Base-by-base conservation (phyloP, 2,888 invertebrate species). In the Zygothrica quintamaculata region DNA sequence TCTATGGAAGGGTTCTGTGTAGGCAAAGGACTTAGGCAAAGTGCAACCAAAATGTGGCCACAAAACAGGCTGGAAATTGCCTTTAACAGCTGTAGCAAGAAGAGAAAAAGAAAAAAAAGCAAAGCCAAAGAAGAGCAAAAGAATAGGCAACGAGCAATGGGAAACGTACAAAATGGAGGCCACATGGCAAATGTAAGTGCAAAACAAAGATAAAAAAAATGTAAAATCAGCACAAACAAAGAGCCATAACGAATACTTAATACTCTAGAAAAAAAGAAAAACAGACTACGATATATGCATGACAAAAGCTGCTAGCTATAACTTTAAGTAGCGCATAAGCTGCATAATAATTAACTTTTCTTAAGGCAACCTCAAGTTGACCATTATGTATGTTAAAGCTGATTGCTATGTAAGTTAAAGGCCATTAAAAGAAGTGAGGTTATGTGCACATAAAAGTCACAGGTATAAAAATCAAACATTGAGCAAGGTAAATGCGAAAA, bases 181-280 rank as follows among this genome's bases (percentile, higher is more conserved):
- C 55, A 68, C 61, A 68, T 39, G 46, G 29, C 65, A 74, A 69
- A 74, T 73, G 65, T 69, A 78, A 78, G 69, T 66, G 73, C 84
- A 76, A 65, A 84, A 67, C 80, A 76, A 73, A 70, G 74, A 79
- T 70, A 73, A 84, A 73, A 79, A 66, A 51, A 68, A 58, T 62
- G 34, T 64, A 50, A 69, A 48, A n/a, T n/a, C n/a, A n/a, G n/a
- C n/a, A n/a, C 64, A 60, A 50, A 62, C 64, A 69, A 72, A 64
- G 26, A 22, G 18, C 2, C 18, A 22, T 5, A 22, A 22, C 18
- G 18, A 22, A 2, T 22, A 5, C 3, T 5, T 3, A 22, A 22
- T 22, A 22, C 18, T 3, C 18, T 22, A n/a, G n/a, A n/a, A n/a
- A n/a, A n/a, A n/a, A n/a, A n/a, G n/a, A n/a, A n/a, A n/a, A n/a